Evolutionary conservation across 1,140 invertebrate species (phyloP).

Genomic region (Drosophila paulistorum): DNA sequence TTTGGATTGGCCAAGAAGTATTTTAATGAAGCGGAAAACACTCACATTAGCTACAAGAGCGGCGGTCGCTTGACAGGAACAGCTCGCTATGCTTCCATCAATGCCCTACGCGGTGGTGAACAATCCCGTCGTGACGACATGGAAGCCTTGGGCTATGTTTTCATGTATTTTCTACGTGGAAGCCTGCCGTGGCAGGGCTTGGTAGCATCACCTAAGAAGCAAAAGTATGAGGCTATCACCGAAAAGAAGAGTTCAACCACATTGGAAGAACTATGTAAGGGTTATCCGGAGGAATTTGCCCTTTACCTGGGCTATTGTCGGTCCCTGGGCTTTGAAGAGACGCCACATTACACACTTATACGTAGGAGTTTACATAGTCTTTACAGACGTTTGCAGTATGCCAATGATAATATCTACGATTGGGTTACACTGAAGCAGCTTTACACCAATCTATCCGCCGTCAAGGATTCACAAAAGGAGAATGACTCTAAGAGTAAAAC

Average conservation of each 20-base stretch:
- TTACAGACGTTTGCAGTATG: conserved; percentile 97
- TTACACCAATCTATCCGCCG: neutral
- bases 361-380: conserved; percentile 94
- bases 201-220: conserved; percentile 93
- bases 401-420: conserved; percentile 99
- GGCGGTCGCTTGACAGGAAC: conserved; percentile 97
- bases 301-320: conserved; percentile 98
- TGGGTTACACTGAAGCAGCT: conserved; percentile 95
- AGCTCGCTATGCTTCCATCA: conserved; percentile 97
- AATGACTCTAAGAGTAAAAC: neutral
- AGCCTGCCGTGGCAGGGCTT: conserved; percentile 96
- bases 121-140: conserved; percentile 96
- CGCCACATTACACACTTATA: conserved; percentile 97
- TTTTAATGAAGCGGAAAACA: conserved; percentile 90
- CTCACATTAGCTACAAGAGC: conserved; percentile 94
- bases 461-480: neutral
- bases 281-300: conserved; percentile 96
- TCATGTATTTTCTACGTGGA: conserved; percentile 97
- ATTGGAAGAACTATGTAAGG: conserved; percentile 95
- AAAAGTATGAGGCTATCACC: conserved; percentile 97
- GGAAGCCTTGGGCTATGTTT: conserved; percentile 96
- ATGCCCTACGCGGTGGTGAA: conserved; percentile 95
- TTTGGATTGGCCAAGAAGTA: conserved; percentile 98
- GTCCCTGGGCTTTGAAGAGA: conserved; percentile 95
- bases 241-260: conserved; percentile 98